Conservation (phyloP, 2,888 invertebrate genomes). For the Entomobrya proxima region DNA sequence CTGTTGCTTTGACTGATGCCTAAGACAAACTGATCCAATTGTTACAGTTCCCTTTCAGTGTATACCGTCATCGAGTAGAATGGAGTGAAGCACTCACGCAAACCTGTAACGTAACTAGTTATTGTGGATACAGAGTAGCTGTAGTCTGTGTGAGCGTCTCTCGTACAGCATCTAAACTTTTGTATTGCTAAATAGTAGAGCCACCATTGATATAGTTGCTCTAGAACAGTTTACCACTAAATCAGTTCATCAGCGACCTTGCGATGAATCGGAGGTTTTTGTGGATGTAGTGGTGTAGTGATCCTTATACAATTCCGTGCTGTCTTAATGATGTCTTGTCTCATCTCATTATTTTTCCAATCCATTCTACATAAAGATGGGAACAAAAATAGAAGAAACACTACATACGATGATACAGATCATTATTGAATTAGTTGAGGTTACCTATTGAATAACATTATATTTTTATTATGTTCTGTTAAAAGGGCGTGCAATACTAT, state of each 20-base stretch:
- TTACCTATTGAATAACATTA: conserved; percentile 62
- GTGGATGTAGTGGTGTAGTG: conserved; percentile 44
- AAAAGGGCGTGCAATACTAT: conserved; percentile 61
- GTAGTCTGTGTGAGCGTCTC: background rate
- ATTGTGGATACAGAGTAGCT: too few relatives aligned
- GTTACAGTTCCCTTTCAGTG: conserved; percentile 65
- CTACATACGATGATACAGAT: conserved; percentile 57
- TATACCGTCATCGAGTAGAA: conserved; percentile 12
- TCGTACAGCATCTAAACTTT: background rate
- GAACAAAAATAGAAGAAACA: background rate
- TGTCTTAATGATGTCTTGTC: conserved; percentile 67
- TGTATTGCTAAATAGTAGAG: background rate
- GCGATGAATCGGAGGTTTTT: conserved; percentile 54
- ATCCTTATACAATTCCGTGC: conserved; percentile 53
- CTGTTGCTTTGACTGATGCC: conserved; percentile 68
- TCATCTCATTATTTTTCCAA: conserved; percentile 62
- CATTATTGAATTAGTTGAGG: conserved; percentile 65
- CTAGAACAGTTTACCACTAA: background rate
- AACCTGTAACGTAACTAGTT: too few relatives aligned
- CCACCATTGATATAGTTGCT: background rate
- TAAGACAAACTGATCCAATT: conserved; percentile 64
- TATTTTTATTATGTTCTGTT: conserved; percentile 49
- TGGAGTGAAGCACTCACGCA: conserved; percentile 26
- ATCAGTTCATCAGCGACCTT: conserved; percentile 50
- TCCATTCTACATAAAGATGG: background rate